phyloP scores from a whole-genome alignment of 2,797 vertebrate genomes.

The Sitta carolinensis region DNA sequence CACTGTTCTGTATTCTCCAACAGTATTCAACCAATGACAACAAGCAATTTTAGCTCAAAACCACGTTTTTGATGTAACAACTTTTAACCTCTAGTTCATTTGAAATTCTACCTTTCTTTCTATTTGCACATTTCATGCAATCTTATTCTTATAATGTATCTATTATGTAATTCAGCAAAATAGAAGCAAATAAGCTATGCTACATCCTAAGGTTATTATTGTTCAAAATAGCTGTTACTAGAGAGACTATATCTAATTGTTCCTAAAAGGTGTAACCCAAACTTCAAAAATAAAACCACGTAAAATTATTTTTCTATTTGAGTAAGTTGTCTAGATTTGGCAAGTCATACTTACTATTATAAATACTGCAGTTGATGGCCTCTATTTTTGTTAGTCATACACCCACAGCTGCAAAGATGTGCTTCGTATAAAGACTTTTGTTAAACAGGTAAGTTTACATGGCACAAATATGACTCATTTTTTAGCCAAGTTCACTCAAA shows the following conservation, averaged over 20 bases:
- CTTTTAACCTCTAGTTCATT: not conserved
- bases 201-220: not conserved
- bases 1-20: not conserved
- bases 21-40: not conserved
- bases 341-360: not conserved
- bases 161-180: not conserved
- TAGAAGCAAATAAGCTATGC: not conserved
- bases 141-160: not conserved
- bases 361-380: not conserved
- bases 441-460: not conserved
- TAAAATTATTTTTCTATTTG: not conserved
- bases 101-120: not conserved
- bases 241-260: not conserved
- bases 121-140: not conserved
- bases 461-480: not conserved
- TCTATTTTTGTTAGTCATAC: not conserved
- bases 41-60: not conserved
- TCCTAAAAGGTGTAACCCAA: not conserved
- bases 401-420: not conserved
- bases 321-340: not conserved
- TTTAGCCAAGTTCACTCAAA: not conserved
- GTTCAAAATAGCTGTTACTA: not conserved
- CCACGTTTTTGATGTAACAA: not conserved
- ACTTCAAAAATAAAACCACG: not conserved
- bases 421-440: not conserved